These are phyloP conservation scores for Cnemophilus loriae DNA, from an alignment of 2,113 vertebrate genomes.

Conservation along the genomic window DNA sequence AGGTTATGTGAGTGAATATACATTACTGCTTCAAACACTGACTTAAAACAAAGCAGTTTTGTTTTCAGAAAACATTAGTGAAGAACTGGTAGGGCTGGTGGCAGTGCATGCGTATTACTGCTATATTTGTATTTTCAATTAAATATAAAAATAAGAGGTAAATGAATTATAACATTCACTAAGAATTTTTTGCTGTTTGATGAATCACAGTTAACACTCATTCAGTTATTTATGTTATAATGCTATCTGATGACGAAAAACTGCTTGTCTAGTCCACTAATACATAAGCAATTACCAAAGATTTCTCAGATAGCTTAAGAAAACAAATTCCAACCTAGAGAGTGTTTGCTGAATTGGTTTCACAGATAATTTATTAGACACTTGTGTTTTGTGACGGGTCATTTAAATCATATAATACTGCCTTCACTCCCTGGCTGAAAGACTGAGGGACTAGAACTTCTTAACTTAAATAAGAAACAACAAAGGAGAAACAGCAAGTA, in stretches of 20 bases:
- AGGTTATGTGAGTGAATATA: background rate
- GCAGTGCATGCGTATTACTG: background rate
- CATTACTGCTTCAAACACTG: background rate
- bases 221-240: background rate
- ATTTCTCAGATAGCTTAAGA: constrained; percentile 15
- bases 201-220: background rate
- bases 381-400: background rate
- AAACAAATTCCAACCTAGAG: constrained; percentile 4
- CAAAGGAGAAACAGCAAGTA: background rate
- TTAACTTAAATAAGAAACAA: background rate
- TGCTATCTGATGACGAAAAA: background rate
- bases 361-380: constrained; percentile 17
- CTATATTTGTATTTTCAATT: background rate
- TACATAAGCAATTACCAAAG: background rate
- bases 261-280: background rate
- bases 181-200: background rate
- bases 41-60: background rate
- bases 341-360: background rate
- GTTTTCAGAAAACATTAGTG: background rate
- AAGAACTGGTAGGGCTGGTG: background rate
- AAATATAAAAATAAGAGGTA: background rate
- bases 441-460: background rate
- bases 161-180: background rate
- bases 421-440: background rate
- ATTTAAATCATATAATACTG: constrained; percentile 11